phyloP scores from a whole-genome alignment of 2,113 vertebrate species.

The Ranitomeya imitator region DNA sequence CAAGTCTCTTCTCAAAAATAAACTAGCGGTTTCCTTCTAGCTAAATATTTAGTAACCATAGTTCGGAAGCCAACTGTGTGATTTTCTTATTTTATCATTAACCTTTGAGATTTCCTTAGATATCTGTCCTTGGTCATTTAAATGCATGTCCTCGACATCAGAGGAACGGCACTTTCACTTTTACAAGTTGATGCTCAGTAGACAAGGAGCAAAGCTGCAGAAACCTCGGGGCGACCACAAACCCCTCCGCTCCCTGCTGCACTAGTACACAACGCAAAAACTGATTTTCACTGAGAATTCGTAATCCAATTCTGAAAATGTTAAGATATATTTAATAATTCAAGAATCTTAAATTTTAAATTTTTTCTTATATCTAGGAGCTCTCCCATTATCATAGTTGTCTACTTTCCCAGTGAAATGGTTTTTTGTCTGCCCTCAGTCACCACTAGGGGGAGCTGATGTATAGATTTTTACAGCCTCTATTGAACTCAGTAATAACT shows the following conservation, averaged over 20 bases:
- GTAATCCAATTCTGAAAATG: too few relatives aligned
- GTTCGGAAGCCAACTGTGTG: not conserved
- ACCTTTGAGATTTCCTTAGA: not conserved
- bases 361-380: too few relatives aligned
- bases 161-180: not conserved
- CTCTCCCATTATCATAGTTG: too few relatives aligned
- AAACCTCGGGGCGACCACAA: not conserved
- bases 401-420: too few relatives aligned
- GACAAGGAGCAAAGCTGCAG: not conserved
- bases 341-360: too few relatives aligned
- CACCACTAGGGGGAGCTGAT: too few relatives aligned
- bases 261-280: too few relatives aligned
- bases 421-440: too few relatives aligned
- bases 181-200: not conserved
- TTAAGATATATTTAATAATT: too few relatives aligned
- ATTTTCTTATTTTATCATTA: not conserved
- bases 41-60: constrained; percentile 25
- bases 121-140: not conserved
- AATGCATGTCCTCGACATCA: not conserved
- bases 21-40: not conserved
- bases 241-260: too few relatives aligned
- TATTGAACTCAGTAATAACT: too few relatives aligned
- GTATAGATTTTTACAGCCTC: too few relatives aligned
- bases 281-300: not conserved
- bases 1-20: not conserved